Base-by-base conservation (phyloP, 1,140 invertebrate species). In the Bicyclus anynana region DNA sequence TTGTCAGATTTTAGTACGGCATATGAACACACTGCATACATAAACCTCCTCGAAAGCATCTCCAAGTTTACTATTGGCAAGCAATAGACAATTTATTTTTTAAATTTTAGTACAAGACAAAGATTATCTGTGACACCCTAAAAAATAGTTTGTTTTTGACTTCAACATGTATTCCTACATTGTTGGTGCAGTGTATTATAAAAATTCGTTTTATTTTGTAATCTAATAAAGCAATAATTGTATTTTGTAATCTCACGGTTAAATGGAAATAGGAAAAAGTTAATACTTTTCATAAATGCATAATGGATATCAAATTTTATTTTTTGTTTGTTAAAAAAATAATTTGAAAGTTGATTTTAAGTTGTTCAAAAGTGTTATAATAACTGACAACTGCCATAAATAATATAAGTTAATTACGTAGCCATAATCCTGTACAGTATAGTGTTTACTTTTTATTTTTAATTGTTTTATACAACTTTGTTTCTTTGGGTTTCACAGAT, bases 21-120 rank as follows among this genome's bases (percentile, higher is more conserved):
- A 12, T 98, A 98, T 74, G 97, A 99, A 86, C 97, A 98, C 73
- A 90, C 92, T 2, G 93, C 94, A 1, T 99, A 98, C 77, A 94
- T 98, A 70, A 92, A 92, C 44, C 89, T 98, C 12, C 89, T 99
- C 16, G 94, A 97, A 84, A 92, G 93, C 35, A 89, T 98, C 3
- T 96, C 96, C 27, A 94, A 94, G 61, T 98, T 98, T 88, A 93
- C 93, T 35, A 89, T 92, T 53, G 91, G 90, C 69, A 94, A 94
- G 72, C 67, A 87, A 66, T 79, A 63, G 57, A 44, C 27, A 13
- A 16, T 23, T 33, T 13, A 21, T 6, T 26, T 21, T 18, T 16
- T 38, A 37, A 21, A 17, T 16, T 42, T 26, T 7, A 23, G 29
- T 12, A 10, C n/a, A 12, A 58, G 21, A 38, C 7, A 9, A 37